Evolutionary conservation across 2,113 vertebrate genomes (phyloP).

Genomic region (Potamarius usumacintae): DNA sequence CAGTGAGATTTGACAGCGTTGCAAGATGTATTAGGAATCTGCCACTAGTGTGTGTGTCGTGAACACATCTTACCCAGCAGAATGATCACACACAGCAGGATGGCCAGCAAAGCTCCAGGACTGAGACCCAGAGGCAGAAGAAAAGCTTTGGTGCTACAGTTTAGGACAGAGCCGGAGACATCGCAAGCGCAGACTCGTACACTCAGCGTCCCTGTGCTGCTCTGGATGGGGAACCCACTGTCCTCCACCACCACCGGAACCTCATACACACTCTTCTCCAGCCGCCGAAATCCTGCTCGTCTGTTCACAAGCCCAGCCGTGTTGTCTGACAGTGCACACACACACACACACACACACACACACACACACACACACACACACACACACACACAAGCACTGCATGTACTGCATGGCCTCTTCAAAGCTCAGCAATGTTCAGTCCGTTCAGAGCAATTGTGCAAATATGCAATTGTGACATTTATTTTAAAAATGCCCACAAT

Average conservation of each 20-base stretch:
- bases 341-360: too few species aligned
- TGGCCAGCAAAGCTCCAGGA: conserved; percentile 86
- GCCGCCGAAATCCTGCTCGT: conserved; percentile 79
- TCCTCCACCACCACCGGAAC: conserved; percentile 89
- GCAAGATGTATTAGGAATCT: not conserved
- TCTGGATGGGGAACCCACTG: conserved; percentile 88
- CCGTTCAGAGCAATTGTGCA: not conserved
- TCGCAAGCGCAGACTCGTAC: conserved; percentile 88
- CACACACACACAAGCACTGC: too few species aligned
- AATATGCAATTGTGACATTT: not conserved
- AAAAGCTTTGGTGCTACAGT: conserved; percentile 84
- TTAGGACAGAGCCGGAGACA: conserved; percentile 76
- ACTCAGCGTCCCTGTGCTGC: conserved; percentile 89
- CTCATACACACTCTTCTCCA: conserved; percentile 79
- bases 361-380: too few species aligned
- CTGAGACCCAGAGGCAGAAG: conserved; percentile 87
- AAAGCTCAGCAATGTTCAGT: not conserved
- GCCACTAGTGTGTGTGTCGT: not conserved
- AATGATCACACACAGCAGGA: conserved; percentile 84
- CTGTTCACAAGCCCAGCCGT: conserved; percentile 86
- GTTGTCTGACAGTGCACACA: conserved; percentile 77
- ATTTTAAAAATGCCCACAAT: not conserved
- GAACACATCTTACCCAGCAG: conserved; percentile 78
- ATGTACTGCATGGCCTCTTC: not conserved
- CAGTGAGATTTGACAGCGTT: not conserved